phyloP scores from a whole-genome alignment of 2,888 invertebrate species.

The Heliconius cydno region DNA sequence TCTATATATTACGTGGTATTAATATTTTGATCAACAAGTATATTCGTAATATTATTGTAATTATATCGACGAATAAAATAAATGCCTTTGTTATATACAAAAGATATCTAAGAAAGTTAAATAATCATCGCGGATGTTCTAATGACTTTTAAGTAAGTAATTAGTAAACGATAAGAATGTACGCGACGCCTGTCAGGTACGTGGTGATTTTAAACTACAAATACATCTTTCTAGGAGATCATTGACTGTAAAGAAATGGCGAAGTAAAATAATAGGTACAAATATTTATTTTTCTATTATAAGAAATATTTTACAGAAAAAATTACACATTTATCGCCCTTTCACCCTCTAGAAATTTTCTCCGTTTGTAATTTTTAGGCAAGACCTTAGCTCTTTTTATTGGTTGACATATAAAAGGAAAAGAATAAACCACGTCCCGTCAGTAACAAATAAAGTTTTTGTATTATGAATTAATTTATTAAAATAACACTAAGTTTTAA shows the following conservation, averaged over 20 bases:
- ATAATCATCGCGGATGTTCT: constrained; percentile 14
- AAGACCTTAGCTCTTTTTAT: no score
- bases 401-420: no score
- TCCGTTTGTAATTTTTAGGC: no score
- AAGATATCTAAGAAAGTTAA: constrained; percentile 13
- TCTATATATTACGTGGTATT: background rate
- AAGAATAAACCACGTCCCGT: background rate
- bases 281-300: background rate
- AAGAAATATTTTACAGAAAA: no score
- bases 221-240: background rate
- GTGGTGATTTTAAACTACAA: background rate
- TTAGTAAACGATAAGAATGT: constrained; percentile 31
- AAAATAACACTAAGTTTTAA: background rate
- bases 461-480: background rate
- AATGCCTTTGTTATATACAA: background rate
- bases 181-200: constrained; percentile 18
- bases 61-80: background rate
- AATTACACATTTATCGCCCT: no score
- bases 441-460: background rate
- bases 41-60: background rate
- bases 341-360: no score
- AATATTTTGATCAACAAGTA: background rate
- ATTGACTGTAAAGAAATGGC: background rate
- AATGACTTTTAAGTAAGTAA: constrained; percentile 21
- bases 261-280: background rate